Evolutionary conservation across 2,113 vertebrate species (phyloP).

Genomic region (Reinhardtius hippoglossoides): DNA sequence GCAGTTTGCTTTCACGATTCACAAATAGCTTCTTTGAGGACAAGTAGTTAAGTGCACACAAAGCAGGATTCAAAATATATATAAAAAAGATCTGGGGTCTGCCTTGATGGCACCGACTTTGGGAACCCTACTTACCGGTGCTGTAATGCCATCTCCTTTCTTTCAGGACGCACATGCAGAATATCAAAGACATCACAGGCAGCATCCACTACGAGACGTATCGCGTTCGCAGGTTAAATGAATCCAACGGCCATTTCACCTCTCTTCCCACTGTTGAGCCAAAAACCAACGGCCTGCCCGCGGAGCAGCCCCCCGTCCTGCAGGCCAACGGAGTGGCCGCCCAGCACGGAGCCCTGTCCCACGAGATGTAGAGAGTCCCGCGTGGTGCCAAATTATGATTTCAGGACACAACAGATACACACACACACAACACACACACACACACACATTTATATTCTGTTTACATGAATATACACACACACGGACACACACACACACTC

Average conservation of each 20-base stretch:
- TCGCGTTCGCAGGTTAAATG: conserved; percentile 93
- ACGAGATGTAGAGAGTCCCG: conserved; percentile 88
- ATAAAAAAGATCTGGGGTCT: no score
- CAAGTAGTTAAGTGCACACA: no score
- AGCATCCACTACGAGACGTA: conserved; percentile 98
- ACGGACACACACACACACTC: conserved; percentile 33
- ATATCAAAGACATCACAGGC: conserved; percentile 98
- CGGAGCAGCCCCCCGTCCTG: conserved; percentile 60
- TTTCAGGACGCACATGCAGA: conserved; percentile 98
- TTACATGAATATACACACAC: conserved; percentile 48
- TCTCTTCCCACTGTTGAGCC: conserved; percentile 49
- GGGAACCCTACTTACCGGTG: neutral
- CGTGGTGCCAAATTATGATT: neutral
- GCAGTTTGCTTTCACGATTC: no score
- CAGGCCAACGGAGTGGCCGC: conserved; percentile 86
- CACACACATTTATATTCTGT: conserved; percentile 29
- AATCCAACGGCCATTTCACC: conserved; percentile 78
- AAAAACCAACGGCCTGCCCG: conserved; percentile 79
- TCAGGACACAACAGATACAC: conserved; percentile 42
- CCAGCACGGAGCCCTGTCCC: conserved; percentile 86
- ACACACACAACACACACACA: neutral
- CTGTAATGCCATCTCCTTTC: neutral
- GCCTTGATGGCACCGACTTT: no score
- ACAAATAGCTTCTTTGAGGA: no score
- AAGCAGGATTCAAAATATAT: no score